Conservation (phyloP, 2,888 invertebrate species). For the Drosophila ezoana region DNA sequence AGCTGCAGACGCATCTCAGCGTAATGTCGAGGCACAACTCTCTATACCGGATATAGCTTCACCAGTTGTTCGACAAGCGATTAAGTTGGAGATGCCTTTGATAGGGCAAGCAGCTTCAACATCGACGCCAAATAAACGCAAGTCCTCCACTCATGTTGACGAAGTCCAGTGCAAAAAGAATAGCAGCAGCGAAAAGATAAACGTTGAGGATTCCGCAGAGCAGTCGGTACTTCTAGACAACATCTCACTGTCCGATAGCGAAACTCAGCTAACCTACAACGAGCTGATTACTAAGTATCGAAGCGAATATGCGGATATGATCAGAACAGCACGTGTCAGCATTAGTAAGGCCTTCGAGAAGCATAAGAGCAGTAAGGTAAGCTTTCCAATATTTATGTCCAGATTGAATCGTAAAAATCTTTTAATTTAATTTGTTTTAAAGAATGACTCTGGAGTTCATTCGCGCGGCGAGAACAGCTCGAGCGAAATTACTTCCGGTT, state of each 20-base stretch:
- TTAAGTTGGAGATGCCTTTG: slow-evolving; percentile 8
- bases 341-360: slow-evolving; percentile 81
- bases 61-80: slow-evolving; percentile 1
- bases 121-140: slow-evolving; percentile 68
- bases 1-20: neutral
- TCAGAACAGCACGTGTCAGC: slow-evolving; percentile 70
- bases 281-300: slow-evolving; percentile 54
- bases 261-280: slow-evolving; percentile 22
- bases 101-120: slow-evolving; percentile 24
- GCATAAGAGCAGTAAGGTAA: slow-evolving; percentile 60
- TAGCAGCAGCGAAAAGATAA: slow-evolving; percentile 42
- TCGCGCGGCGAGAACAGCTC: slow-evolving; percentile 82
- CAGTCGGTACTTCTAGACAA: slow-evolving; percentile 6
- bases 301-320: slow-evolving; percentile 67
- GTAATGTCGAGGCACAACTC: neutral
- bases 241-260: slow-evolving; percentile 23
- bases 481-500: slow-evolving; percentile 70
- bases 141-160: slow-evolving; percentile 60
- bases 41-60: slow-evolving; percentile 1
- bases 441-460: slow-evolving; percentile 84
- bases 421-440: slow-evolving; percentile 12
- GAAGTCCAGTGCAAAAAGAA: slow-evolving; percentile 66
- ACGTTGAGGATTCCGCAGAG: slow-evolving; percentile 22
- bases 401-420: neutral
- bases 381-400: neutral